phyloP scores from a whole-genome alignment of 2,797 vertebrate species.

The Setipinna tenuifilis region DNA sequence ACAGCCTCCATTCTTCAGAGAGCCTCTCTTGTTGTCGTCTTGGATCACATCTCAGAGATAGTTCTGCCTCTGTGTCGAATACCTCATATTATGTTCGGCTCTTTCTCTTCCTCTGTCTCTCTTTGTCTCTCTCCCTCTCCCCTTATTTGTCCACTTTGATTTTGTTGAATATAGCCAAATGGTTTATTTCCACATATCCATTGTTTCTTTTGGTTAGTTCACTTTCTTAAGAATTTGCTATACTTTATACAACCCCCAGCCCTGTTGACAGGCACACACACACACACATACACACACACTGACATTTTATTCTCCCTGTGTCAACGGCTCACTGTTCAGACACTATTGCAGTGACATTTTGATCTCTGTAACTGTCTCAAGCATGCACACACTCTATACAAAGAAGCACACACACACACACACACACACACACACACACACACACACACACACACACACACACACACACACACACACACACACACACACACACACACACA shows the following conservation, averaged over 20 bases:
- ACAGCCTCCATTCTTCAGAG: conserved; percentile 5
- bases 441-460: background rate
- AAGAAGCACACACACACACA: background rate
- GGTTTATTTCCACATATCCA: background rate
- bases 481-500: conserved; percentile 1
- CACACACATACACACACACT: background rate
- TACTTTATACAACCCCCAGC: background rate
- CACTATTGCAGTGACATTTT: conserved; percentile 15
- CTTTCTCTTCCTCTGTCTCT: conserved; percentile 26
- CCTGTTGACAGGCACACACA: background rate
- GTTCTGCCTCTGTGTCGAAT: background rate
- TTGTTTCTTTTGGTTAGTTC: background rate
- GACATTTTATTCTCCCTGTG: background rate
- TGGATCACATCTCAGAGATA: conserved; percentile 44
- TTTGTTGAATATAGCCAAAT: conserved; percentile 1
- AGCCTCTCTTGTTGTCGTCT: conserved; percentile 40
- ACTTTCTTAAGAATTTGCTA: background rate
- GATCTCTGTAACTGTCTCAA: background rate
- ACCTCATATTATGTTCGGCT: conserved; percentile 8
- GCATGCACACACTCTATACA: background rate
- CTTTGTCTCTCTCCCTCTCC: background rate
- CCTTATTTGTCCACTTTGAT: background rate
- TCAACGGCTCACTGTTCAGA: background rate
- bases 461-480: background rate
- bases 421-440: too few species aligned